phyloP scores from a whole-genome alignment of 2,113 vertebrate species.

The Bubo bubo region DNA sequence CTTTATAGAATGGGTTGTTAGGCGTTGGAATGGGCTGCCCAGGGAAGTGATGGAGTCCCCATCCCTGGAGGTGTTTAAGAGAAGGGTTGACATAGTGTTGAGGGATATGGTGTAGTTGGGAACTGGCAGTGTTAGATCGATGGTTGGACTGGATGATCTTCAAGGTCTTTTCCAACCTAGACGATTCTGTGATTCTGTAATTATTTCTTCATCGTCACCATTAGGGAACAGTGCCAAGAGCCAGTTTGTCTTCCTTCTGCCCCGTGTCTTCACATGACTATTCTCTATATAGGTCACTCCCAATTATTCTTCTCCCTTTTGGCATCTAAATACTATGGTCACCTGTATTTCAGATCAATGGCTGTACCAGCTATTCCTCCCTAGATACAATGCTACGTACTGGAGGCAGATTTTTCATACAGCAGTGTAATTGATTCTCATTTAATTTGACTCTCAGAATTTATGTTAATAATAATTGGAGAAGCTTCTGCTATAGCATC shows the following conservation, averaged over 20 bases:
- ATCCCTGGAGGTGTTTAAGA: too few species aligned
- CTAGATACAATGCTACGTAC: neutral
- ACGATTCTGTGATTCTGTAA: too few species aligned
- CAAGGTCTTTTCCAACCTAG: too few species aligned
- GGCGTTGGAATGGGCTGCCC: too few species aligned
- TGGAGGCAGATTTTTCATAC: neutral
- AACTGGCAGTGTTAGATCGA: too few species aligned
- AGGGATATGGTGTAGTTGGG: too few species aligned
- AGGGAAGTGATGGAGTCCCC: too few species aligned
- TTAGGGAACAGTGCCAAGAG: neutral
- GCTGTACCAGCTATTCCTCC: neutral
- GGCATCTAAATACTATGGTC: neutral
- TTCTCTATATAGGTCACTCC: neutral
- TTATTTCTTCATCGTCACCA: neutral
- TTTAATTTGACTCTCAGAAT: neutral
- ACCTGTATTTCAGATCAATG: neutral
- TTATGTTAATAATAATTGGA: neutral
- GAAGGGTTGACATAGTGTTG: too few species aligned
- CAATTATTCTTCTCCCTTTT: neutral
- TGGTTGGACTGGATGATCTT: too few species aligned
- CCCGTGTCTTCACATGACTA: neutral
- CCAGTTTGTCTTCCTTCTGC: neutral
- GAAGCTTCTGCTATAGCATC: neutral
- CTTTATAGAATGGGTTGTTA: too few species aligned
- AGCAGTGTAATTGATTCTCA: neutral